Evolutionary conservation across 2,888 invertebrate species (phyloP).

Genomic region (Pycnomerus fuliginosus): DNA sequence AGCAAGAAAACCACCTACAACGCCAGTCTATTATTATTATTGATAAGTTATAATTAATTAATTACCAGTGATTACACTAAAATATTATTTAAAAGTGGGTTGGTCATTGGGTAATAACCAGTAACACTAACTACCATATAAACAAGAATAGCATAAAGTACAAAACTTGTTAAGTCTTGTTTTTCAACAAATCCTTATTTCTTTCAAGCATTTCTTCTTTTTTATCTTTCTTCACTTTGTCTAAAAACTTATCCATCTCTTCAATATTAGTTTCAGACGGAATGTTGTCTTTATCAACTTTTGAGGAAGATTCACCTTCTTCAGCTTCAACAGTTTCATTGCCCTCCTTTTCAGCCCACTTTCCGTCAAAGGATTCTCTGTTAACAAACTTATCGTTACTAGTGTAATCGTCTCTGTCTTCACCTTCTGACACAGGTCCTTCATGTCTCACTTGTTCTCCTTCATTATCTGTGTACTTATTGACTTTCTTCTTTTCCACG

Average conservation of each 20-base stretch:
- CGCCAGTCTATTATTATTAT: no score
- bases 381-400: slow-evolving; percentile 55
- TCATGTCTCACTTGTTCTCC: slow-evolving; percentile 54
- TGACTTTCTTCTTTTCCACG: slow-evolving; percentile 60
- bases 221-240: slow-evolving; percentile 59
- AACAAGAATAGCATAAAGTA: no score
- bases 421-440: slow-evolving; percentile 61
- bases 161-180: slow-evolving; percentile 38
- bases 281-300: slow-evolving; percentile 30
- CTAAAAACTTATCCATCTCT: slow-evolving; percentile 60
- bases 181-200: slow-evolving; percentile 55
- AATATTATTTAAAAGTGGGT: no score
- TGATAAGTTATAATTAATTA: no score
- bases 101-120: no score
- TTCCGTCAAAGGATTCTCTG: slow-evolving; percentile 65
- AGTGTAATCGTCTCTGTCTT: slow-evolving; percentile 58
- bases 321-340: slow-evolving; percentile 32
- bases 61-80: no score
- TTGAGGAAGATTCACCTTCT: slow-evolving; percentile 26
- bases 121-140: no score
- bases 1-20: no score
- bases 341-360: slow-evolving; percentile 64
- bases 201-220: slow-evolving; percentile 59
- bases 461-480: slow-evolving; percentile 57
- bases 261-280: slow-evolving; percentile 53